Percentiles rank a stretch among this genome's conserved stretches.
Conservation (phyloP, 2,797 vertebrate species). For the Botia kubotai region DNA sequence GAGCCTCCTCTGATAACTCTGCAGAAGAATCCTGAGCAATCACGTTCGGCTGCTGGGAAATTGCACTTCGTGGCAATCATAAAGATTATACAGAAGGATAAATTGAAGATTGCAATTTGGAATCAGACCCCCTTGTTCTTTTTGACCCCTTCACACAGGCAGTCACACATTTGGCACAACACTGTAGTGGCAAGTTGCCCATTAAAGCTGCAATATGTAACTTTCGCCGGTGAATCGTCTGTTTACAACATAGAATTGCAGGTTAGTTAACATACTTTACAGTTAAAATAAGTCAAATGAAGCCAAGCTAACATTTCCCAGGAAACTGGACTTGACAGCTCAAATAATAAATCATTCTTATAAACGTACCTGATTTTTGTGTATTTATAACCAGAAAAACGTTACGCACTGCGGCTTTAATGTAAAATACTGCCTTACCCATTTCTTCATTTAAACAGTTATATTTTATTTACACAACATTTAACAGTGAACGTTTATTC, state of each 20-base stretch:
- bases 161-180: not conserved
- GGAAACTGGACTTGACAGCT: too few relatives aligned
- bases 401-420: too few relatives aligned
- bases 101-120: conserved; percentile 44
- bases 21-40: not conserved
- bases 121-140: conserved; percentile 51
- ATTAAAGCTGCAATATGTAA: not conserved
- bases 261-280: too few relatives aligned
- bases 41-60: not conserved
- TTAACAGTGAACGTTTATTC: not conserved
- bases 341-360: too few relatives aligned
- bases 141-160: conserved; percentile 12
- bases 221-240: too few relatives aligned
- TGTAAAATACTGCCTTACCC: not conserved
- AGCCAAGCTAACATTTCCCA: too few relatives aligned
- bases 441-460: not conserved
- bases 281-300: too few relatives aligned
- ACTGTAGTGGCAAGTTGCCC: not conserved
- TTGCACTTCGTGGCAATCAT: conserved; percentile 32
- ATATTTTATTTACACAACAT: not conserved
- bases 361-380: too few relatives aligned
- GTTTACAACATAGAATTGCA: too few relatives aligned
- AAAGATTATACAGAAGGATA: conserved; percentile 33
- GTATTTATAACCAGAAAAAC: too few relatives aligned
- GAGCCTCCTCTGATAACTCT: conserved; percentile 4